phyloP scores from a whole-genome alignment of 2,797 vertebrate genomes.

The Poecilia picta region DNA sequence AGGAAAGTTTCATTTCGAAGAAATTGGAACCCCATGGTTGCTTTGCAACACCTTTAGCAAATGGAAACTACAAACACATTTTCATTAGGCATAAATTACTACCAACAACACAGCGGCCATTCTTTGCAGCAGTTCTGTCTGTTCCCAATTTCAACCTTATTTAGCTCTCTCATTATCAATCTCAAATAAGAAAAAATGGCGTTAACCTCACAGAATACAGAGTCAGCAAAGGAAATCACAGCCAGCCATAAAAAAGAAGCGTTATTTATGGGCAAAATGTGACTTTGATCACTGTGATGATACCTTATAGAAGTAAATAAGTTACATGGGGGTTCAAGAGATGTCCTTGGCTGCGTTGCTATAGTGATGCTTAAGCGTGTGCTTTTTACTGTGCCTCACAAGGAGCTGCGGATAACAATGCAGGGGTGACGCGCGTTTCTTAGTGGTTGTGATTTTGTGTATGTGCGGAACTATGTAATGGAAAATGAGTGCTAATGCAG shows the following conservation, averaged over 20 bases:
- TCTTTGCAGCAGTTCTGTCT: slow-evolving; percentile 11
- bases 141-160: slow-evolving; percentile 27
- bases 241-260: slow-evolving; percentile 18
- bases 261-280: slow-evolving; percentile 57
- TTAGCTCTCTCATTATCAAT: slow-evolving; percentile 38
- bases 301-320: slow-evolving; percentile 59
- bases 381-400: slow-evolving; percentile 25
- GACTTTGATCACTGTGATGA: slow-evolving; percentile 65
- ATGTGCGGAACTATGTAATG: slow-evolving; percentile 1
- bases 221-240: slow-evolving; percentile 27
- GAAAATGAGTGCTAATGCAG: slow-evolving; percentile 10
- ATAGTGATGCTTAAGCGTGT: slow-evolving; percentile 57
- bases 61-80: slow-evolving; percentile 12
- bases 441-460: slow-evolving; percentile 1
- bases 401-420: slow-evolving; percentile 29
- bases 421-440: slow-evolving; percentile 1
- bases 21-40: not conserved
- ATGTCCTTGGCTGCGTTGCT: slow-evolving; percentile 67
- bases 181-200: slow-evolving; percentile 45
- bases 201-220: slow-evolving; percentile 27
- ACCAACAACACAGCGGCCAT: not conserved
- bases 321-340: slow-evolving; percentile 48
- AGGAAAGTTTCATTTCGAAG: not conserved
- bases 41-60: not conserved
- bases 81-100: slow-evolving; percentile 8